Base-by-base conservation (phyloP, 2,113 vertebrate species). In the Bagarius yarrelli region DNA sequence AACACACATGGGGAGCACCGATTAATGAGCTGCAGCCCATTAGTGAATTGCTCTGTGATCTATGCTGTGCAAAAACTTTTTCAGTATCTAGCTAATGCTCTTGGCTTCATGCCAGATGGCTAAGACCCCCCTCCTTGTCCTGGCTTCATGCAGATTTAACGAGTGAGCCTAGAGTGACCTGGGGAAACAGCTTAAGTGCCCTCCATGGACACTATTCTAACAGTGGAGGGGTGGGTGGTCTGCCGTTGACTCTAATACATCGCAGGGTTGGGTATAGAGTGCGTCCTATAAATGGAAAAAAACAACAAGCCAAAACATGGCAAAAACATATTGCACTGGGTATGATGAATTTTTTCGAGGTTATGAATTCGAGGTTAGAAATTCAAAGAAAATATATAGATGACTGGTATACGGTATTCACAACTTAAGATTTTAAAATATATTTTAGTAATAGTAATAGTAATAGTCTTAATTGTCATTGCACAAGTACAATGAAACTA, bases 211-310 rank as follows among this genome's bases (percentile, higher is more conserved):
- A 63, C 80, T 11, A 76, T 81, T 86, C 80, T 86, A 85, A 80
- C 87, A 81, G n/a, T 50, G n/a, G 72, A 83, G 63, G 83, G 64
- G 76, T 92, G 91, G 91, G 90, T 92, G 91, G 90, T 91, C 91
- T 70, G 13, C 21, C 75, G 55, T 55, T 59, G 40, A 80, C 81
- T 87, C 70, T 86, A 70, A 63, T 74, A 80, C 85, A 53, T 64
- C 47, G 67, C 73, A 59, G 55, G 59, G 75, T 60, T 82, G 77
- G 59, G 69, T 80, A 59, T 55, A 72, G 76, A 70, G 9, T 18
- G 79, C 70, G 73, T 85, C 36, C 77, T n/a, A 80, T 84, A 79
- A 84, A 86, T 79, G 72, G 83, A 27, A 64, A 83, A 87, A 75
- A 83, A 81, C 52, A 76, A 83, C 76, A 70, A 59, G 59, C 63